Evolutionary conservation across 2,113 vertebrate species (phyloP), one percentile per base, ranked within the genome.

Genomic region (Capra hircus): DNA sequence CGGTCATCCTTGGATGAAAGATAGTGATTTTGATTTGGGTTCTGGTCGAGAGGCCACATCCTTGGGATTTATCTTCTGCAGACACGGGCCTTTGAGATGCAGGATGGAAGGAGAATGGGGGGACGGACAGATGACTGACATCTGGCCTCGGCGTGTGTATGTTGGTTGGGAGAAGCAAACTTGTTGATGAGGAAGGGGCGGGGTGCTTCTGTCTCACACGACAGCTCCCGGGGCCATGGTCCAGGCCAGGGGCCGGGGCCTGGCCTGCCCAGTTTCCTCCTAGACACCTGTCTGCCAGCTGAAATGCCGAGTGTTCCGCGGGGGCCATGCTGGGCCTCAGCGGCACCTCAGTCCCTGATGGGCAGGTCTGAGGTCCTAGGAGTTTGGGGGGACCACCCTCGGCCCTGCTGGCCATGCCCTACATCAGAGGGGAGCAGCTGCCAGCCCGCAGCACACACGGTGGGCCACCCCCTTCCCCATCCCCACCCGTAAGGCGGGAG

Each of bases 261-360:
- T 5, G 5, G n/a, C 45, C 7, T 6, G 16, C 57, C 36, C 40
- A 30, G 27, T 7, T 28, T 60, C 17, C 21, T 89, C 40, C 64
- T 0, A 9, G 74, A 15, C 19, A 2, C 13, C 2, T 3, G 0
- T 19, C 52, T 16, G 43, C 59, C 40, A 3, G 1, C 27, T 17
- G 33, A 33, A 3, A 3, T 9, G 87, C 40, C n/a, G 4, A 4
- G 33, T 36, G 59, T 21, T 28, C 82, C 2, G 0, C 0, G 1
- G 4, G 23, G 45, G 16, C 45, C 7, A 27, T 8, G 30, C 50
- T 8, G 52, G 10, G 30, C 40, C 86, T 74, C 12, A 4, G 52
- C 13, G 0, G 21, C 52, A 36, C 52, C 2, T 0, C 21, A 27
- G 33, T 27, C 30, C 80, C 48, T 11, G 48, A 82, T 52, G 80